Evolutionary conservation across 2,113 vertebrate species (phyloP), one percentile per base, ranked within the genome.

Genomic region (Elaphurus davidianus): DNA sequence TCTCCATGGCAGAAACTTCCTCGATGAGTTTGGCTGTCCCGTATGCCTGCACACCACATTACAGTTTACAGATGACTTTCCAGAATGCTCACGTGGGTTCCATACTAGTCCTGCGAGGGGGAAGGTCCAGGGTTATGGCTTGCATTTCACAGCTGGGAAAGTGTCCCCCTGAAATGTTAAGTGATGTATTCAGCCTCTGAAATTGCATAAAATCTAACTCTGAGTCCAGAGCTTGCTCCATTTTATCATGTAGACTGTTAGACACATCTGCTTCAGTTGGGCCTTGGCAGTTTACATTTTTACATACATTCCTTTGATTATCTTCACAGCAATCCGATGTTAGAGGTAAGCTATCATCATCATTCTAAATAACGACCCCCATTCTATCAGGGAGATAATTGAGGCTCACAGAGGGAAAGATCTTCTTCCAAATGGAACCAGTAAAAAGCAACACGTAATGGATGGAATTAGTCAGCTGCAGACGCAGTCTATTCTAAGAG

Each of bases 391-490:
- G 36, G 40, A 86, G 64, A 87, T 92, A 59, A 87, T 25, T 78
- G 67, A 85, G 87, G 71, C 19, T 87, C 52, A 74, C 23, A 67
- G 84, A 92, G 64, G 87, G 81, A 84, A 90, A 43, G 57, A 74
- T 47, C 45, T 59, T 78, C 52, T 76, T n/a, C 57, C 47, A 91
- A 86, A 81, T 82, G 50, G 54, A 94, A 47, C 83, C 85, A 55
- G 54, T n/a, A 19, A 67, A 85, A 97, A 96, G 87, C 67, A 91
- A 81, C 78, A 82, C 11, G 11, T 47, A 85, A 79, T 64, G 89
- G 86, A 62, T 79, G 76, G 74, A 84, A 95, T 93, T 92, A 96
- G 67, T 86, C 94, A 96, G 87, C 87, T 87, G 43, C 94, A 97
- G 87, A 90, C 19, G 11, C n/a, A 28, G 11, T 87, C 87, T 90